Percentiles rank a stretch among this genome's conserved stretches.
Evolutionary conservation across 2,888 invertebrate species (phyloP).

Genomic region (Terebella lapidaria): DNA sequence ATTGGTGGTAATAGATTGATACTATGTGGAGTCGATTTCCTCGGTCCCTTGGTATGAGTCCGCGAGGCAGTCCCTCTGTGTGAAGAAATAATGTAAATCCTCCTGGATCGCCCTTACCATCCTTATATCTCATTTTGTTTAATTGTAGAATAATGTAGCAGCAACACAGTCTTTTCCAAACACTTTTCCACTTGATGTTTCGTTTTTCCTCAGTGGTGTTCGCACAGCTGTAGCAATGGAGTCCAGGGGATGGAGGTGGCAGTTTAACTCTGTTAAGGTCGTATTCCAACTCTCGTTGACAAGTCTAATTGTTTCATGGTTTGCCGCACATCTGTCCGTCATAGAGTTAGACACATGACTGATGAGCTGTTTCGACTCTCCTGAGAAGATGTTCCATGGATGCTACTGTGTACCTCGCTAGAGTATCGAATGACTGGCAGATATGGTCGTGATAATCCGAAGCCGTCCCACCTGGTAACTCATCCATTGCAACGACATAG

Average conservation of each 20-base stretch:
- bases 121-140: slow-evolving; percentile 23
- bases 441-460: slow-evolving; percentile 19
- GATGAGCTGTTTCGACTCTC: slow-evolving; percentile 4
- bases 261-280: slow-evolving; percentile 18
- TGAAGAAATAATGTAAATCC: slow-evolving; percentile 19
- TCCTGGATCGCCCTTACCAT: slow-evolving; percentile 23
- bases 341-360: slow-evolving; percentile 16
- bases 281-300: slow-evolving; percentile 10
- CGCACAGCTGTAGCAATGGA: slow-evolving; percentile 12
- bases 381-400: slow-evolving; percentile 10
- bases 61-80: slow-evolving; percentile 7
- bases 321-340: slow-evolving; percentile 17
- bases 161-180: slow-evolving; percentile 22
- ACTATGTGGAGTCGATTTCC: slow-evolving; percentile 21
- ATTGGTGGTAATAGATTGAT: too few relatives aligned
- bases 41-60: slow-evolving; percentile 19
- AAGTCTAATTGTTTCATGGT: slow-evolving; percentile 13
- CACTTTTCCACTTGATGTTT: slow-evolving; percentile 11
- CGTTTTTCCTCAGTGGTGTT: slow-evolving; percentile 9
- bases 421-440: slow-evolving; percentile 5
- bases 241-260: slow-evolving; percentile 18
- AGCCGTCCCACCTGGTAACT: slow-evolving; percentile 18
- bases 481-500: slow-evolving; percentile 13
- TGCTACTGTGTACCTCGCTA: slow-evolving; percentile 9
- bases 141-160: slow-evolving; percentile 18